These are phyloP conservation scores for Grapholita molesta DNA, from an alignment of 1,140 invertebrate genomes.

Conservation along the genomic window DNA sequence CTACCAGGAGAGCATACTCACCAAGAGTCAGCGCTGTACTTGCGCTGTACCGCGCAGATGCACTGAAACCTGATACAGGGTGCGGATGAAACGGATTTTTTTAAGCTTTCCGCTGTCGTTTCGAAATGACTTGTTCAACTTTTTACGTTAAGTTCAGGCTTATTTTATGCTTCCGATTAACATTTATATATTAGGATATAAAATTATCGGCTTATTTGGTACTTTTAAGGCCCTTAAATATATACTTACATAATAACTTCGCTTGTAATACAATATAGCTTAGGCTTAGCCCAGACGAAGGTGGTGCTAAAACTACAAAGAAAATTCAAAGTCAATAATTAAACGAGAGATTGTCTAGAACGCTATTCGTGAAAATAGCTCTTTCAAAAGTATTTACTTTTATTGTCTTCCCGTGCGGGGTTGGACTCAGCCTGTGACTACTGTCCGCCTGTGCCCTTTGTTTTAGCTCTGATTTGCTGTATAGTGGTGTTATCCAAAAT, in stretches of 20 bases:
- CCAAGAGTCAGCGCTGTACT: conserved; percentile 1
- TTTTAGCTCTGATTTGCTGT: not conserved
- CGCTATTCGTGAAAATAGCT: too few relatives aligned
- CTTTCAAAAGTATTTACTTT: too few relatives aligned
- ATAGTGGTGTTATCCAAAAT: not conserved
- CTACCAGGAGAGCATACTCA: conserved; percentile 13
- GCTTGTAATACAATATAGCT: too few relatives aligned
- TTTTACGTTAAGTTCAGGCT: not conserved
- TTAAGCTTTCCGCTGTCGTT: conserved; percentile 36
- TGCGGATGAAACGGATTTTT: conserved; percentile 33
- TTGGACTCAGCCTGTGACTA: not conserved
- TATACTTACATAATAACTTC: too few relatives aligned
- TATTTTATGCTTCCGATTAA: not conserved
- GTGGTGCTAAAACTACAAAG: too few relatives aligned
- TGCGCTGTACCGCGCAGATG: conserved; percentile 50
- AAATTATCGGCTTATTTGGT: too few relatives aligned
- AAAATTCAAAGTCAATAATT: too few relatives aligned
- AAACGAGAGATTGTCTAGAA: too few relatives aligned
- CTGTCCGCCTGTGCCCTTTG: not conserved
- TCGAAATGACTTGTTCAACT: not conserved
- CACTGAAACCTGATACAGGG: conserved; percentile 51
- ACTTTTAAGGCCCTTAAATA: too few relatives aligned
- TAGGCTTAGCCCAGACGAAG: too few relatives aligned
- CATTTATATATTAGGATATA: not conserved
- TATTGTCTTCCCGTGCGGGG: not conserved